Evolutionary conservation across 2,888 invertebrate species (phyloP), one percentile per base, ranked within the genome.

Genomic region (Heliconius sara): DNA sequence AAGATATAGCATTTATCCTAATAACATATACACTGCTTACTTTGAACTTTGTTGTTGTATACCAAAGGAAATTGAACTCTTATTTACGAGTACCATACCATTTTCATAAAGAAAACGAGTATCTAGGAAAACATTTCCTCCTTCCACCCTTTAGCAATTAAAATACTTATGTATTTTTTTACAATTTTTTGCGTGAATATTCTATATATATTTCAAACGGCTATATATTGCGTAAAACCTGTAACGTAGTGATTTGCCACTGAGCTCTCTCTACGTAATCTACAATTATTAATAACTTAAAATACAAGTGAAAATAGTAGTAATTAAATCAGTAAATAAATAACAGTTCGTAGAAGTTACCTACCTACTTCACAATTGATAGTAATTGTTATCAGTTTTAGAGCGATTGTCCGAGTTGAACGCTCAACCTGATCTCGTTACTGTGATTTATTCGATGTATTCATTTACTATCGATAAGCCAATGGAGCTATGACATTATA

Each of bases 341-440:
- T 22, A 72, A 52, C 27, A 52, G 43, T 52, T 52, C 52, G 52
- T 52, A 52, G 52, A 52, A 52, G 52, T 27, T 52, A 52, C 43
- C 27, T 30, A 34, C 22, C 30, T 27, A 57, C n/a, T 60, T 73
- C 34, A 34, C 60, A 73, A 60, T 73, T 57, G 4, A 71, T 71
- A 71, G 10, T 12, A 30, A 30, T 75, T 70, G 68, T 74, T 65
- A 72, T 74, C 79, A 47, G 22, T 65, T 65, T 27, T 67, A 76
- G 73, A 73, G 70, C 76, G 78, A 79, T 81, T 76, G 79, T 25
- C 63, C 13, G 81, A 84, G 85, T 84, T 83, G 84, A 84, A 83
- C 72, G 82, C 76, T 80, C 84, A 83, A 81, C 83, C 84, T 79
- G 83, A 47, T 83, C 78, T 74, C 80, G 78, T 82, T 84, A 72